Conservation (phyloP, 2,113 vertebrate genomes). For the Hippopotamus amphibius region DNA sequence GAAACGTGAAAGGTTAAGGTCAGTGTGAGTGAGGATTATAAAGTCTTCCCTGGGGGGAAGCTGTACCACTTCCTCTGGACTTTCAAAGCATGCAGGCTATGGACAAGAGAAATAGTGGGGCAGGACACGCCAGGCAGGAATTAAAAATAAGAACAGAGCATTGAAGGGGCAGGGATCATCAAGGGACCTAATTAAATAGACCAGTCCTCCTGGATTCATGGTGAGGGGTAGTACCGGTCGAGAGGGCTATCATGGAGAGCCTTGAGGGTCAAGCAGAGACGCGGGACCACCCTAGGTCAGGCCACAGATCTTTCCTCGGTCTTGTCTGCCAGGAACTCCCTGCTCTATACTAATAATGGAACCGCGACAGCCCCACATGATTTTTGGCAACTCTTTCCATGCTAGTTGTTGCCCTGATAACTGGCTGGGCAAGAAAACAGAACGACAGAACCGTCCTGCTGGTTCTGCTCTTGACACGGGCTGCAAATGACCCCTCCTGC, state of each 20-base stretch:
- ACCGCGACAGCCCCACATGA: neutral
- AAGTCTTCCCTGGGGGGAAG: neutral
- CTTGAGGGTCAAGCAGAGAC: neutral
- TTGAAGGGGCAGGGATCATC: too few relatives aligned
- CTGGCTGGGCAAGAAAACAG: neutral
- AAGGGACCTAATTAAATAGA: neutral
- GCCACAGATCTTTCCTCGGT: rapidly evolving
- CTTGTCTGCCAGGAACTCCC: neutral
- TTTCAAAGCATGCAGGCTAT: neutral
- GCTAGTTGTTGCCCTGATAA: neutral
- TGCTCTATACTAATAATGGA: neutral
- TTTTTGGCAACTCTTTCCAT: neutral
- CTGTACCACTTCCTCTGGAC: too few relatives aligned
- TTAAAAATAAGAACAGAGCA: neutral
- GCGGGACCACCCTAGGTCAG: too few relatives aligned
- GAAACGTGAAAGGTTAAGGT: neutral
- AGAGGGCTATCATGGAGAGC: too few relatives aligned
- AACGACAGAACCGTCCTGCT: neutral
- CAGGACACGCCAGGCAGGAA: neutral
- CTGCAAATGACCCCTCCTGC: neutral
- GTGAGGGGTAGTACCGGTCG: rapidly evolving
- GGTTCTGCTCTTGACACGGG: neutral
- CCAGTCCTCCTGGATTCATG: neutral
- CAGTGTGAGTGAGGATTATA: too few relatives aligned
- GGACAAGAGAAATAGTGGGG: neutral